Conservation (phyloP, 2,113 vertebrate genomes). For the Labeo catla region DNA sequence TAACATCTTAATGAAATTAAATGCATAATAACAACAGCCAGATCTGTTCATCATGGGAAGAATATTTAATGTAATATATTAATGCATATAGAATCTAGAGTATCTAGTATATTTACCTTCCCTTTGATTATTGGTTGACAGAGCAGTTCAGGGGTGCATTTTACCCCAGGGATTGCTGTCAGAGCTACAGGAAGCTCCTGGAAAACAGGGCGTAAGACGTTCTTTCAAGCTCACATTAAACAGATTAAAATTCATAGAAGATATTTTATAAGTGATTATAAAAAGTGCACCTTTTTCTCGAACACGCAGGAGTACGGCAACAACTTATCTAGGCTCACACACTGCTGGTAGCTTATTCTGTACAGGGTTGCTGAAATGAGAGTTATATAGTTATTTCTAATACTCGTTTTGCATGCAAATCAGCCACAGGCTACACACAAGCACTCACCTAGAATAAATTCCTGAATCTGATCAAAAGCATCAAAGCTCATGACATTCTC, state of each 20-base stretch:
- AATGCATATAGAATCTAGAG: not conserved
- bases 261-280: not conserved
- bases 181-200: constrained; percentile 67
- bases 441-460: constrained; percentile 90
- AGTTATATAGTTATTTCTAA: not conserved
- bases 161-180: constrained; percentile 83
- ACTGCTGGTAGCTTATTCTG: constrained; percentile 81
- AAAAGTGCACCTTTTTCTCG: constrained; percentile 65
- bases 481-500: constrained; percentile 81
- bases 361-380: constrained; percentile 82
- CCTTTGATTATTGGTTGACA: constrained; percentile 81
- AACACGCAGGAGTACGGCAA: constrained; percentile 86
- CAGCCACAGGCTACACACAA: not conserved
- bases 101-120: constrained; percentile 66
- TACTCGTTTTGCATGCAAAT: not conserved
- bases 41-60: not conserved
- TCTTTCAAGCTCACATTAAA: not conserved
- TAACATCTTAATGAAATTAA: not conserved
- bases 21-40: not conserved
- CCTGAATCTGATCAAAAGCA: constrained; percentile 91
- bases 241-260: not conserved
- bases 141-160: constrained; percentile 81
- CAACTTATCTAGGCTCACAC: constrained; percentile 81
- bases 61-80: not conserved
- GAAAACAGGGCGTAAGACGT: constrained; percentile 12